Base-by-base conservation (phyloP, 2,797 vertebrate genomes). In the Holocentrus rufus region DNA sequence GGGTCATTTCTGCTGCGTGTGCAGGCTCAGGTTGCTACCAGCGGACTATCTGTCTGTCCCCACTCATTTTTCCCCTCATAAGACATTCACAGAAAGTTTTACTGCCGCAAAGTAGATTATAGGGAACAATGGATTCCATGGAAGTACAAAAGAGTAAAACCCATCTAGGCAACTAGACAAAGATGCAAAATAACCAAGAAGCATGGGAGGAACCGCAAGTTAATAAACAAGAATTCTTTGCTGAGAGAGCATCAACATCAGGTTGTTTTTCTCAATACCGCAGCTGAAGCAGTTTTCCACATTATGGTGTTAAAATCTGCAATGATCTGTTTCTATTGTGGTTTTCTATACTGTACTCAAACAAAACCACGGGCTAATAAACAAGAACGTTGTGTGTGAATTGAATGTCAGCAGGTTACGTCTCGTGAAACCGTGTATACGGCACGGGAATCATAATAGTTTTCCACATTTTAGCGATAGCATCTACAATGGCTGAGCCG, bases 41-140 rank as follows among this genome's bases (percentile, higher is more conserved):
- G 65, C 63, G 47, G 58, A 84, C 55, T 69, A 10, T 60, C 42
- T 30, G 34, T 60, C 59, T 77, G 31, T 66, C 46, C 34, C 79
- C 14, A 54, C 56, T 72, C 22, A 18, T 46, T 64, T 46, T 65
- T 55, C 20, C 79, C 39, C 50, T 78, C 36, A 5, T 46, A 55
- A 69, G 63, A 82, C 67, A 74, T 76, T 84, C 77, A 66, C 23
- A 72, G 18, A 67, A 74, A 36, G 54, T 65, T 57, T 25, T 36
- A 42, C 31, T 31, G 66, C 79, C 81, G 50, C 81, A 82, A 74
- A 80, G 47, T 31, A 72, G 72, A 80, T 72, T 74, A 69, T 18
- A 5, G 55, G 75, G 68, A 80, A 85, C 77, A 87, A 83, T 76
- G 60, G 72, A 72, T 87, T 88, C 79, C 74, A 76, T 61, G 8